Base-by-base conservation (phyloP, 1,140 invertebrate species). In the Spodoptera litura region DNA sequence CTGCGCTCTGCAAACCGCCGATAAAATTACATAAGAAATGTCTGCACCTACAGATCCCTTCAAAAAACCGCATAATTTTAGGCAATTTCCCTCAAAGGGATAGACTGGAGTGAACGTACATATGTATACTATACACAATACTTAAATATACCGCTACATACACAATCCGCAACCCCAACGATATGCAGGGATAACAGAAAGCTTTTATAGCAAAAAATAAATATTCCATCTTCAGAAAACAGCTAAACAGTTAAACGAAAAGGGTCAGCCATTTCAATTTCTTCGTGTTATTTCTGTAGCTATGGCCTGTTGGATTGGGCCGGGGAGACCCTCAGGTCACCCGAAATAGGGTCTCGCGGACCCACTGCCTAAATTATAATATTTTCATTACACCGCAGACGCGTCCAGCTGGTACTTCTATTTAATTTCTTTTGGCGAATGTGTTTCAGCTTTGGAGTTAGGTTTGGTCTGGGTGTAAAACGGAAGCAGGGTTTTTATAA, bases 241-340 rank as follows among this genome's bases (percentile, higher is more conserved):
- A 49, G 15, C 10, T 12, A 27, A 52, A 68, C 64, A 25, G 49
- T 49, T 68, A 68, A 68, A 20, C 49, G 20, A 52, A 68, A 68
- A 68, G 25, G 64, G 64, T 68, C 49, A 15, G n/a, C 8, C 31
- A 20, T 68, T 68, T 68, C 64, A 68, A 68, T 68, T 52, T 64
- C n/a, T 44, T 12, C 64, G 64, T 68, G 64, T 68, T 68, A 68
- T 68, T 64, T 64, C 49, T 68, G 49, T 68, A 53, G 51, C 49
- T 27, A 53, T 68, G 9, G 64, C 61, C n/a, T 3, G 44, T 15
- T 64, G 61, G 27, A 15, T 38, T 15, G 9, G 12, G 27, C 61
- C 31, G 12, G 13, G 10, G 55, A 15, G 61, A 38, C 27, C n/a
- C 61, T 5, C 4, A 10, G 61, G n/a, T 38, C 35, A 4, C 61